phyloP scores from a whole-genome alignment of 2,888 invertebrate species.

The Serrognathus titanus region DNA sequence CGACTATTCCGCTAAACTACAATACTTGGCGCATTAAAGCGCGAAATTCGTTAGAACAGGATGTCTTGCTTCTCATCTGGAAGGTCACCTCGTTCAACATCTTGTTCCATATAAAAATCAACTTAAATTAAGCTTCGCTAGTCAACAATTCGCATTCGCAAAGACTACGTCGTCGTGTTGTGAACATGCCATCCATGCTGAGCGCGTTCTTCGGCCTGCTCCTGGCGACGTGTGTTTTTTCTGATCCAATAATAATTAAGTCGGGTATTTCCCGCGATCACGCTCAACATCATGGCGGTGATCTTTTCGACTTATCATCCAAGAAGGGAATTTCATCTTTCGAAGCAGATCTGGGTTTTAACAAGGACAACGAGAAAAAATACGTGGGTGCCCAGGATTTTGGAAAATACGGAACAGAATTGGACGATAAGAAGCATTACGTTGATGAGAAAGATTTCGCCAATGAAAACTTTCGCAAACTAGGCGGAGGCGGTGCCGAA shows the following conservation, averaged over 20 bases:
- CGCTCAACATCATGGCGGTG: slow-evolving; percentile 25
- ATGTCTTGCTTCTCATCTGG: not conserved
- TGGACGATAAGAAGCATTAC: slow-evolving; percentile 36
- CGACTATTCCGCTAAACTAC: not conserved
- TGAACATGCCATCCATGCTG: slow-evolving; percentile 5
- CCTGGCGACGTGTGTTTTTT: not conserved
- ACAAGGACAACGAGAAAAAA: slow-evolving; percentile 38
- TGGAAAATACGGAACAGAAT: slow-evolving; percentile 37
- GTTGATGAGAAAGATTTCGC: slow-evolving; percentile 36
- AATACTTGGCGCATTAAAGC: slow-evolving; percentile 14
- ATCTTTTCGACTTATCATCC: slow-evolving; percentile 24
- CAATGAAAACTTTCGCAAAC: slow-evolving; percentile 38
- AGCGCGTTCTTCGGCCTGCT: not conserved
- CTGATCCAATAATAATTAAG: slow-evolving; percentile 27
- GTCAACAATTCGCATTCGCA: slow-evolving; percentile 3
- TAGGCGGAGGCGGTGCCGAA: slow-evolving; percentile 34
- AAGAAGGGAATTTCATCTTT: slow-evolving; percentile 36
- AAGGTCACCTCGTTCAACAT: slow-evolving; percentile 15
- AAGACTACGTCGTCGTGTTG: slow-evolving; percentile 1
- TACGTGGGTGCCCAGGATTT: slow-evolving; percentile 35
- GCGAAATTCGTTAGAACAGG: slow-evolving; percentile 13
- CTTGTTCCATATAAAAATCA: slow-evolving; percentile 16
- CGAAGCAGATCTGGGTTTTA: slow-evolving; percentile 41
- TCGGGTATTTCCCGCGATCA: slow-evolving; percentile 26
- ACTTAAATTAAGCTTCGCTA: slow-evolving; percentile 10